Evolutionary conservation across 2,888 invertebrate species (phyloP).

Genomic region (Pandemis heparana): DNA sequence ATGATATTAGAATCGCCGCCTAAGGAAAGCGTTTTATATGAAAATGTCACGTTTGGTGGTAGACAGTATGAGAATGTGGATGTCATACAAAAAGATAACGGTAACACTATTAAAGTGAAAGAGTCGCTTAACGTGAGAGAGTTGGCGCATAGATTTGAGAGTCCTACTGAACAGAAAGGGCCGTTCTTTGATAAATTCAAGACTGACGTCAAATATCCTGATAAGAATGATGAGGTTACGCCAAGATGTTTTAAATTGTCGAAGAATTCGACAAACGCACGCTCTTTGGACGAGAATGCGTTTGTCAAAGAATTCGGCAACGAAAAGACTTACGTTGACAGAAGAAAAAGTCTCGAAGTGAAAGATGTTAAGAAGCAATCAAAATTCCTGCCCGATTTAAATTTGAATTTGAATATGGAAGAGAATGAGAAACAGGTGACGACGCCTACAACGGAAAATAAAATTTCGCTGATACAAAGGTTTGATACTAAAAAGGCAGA

Average conservation of each 20-base stretch:
- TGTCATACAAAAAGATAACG: constrained; percentile 67
- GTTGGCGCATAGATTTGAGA: constrained; percentile 87
- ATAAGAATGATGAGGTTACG: constrained; percentile 78
- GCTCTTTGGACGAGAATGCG: constrained; percentile 90
- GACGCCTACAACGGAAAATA: constrained; percentile 87
- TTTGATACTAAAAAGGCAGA: constrained; percentile 69
- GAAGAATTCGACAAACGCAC: constrained; percentile 87
- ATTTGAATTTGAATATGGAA: constrained; percentile 74
- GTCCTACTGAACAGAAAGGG: constrained; percentile 85
- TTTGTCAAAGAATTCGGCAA: constrained; percentile 89
- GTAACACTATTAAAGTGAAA: constrained; percentile 63
- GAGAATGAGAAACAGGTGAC: constrained; percentile 65
- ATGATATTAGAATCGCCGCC: constrained; percentile 57
- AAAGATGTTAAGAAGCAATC: constrained; percentile 86
- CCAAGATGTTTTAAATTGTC: constrained; percentile 85
- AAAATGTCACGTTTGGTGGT: constrained; percentile 65
- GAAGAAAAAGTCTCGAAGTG: constrained; percentile 88
- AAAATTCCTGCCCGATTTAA: constrained; percentile 80
- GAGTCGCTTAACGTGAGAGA: constrained; percentile 85
- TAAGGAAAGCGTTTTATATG: constrained; percentile 70
- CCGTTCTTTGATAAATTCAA: constrained; percentile 85
- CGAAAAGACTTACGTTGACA: constrained; percentile 62
- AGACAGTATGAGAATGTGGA: constrained; percentile 74
- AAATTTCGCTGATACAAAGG: constrained; percentile 86
- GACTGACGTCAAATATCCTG: constrained; percentile 74